Percentiles rank a stretch among this genome's conserved stretches.
Conservation (phyloP, 2,888 invertebrate species). For the Camptogramma bilineatum region DNA sequence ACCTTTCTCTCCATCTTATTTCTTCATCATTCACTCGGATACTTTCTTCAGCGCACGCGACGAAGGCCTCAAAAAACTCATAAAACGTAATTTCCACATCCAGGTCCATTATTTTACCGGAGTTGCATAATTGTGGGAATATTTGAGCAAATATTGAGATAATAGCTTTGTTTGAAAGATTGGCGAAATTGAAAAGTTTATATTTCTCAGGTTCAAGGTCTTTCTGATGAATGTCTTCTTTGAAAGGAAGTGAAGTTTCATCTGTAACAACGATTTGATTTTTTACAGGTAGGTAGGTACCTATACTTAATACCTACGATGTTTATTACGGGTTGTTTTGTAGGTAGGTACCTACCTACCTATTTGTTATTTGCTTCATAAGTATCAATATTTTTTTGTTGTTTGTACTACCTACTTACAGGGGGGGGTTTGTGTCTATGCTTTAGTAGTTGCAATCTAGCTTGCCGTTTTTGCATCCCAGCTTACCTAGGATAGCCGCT, state of each 20-base stretch:
- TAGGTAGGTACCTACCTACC: background rate
- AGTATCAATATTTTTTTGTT: too few species aligned
- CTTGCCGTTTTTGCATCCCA: too few species aligned
- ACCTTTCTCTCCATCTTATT: conserved; percentile 51
- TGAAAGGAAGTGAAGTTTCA: conserved; percentile 37
- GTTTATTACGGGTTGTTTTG: too few species aligned
- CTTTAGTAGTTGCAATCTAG: too few species aligned
- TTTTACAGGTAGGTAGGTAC: background rate
- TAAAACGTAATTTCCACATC: conserved; percentile 84
- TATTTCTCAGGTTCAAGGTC: conserved; percentile 16
- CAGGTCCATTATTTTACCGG: conserved; percentile 72
- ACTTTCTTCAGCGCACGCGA: conserved; percentile 74
- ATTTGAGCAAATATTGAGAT: conserved; percentile 67
- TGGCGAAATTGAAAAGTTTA: conserved; percentile 69
- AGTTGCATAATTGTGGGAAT: conserved; percentile 77
- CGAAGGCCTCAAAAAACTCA: conserved; percentile 86
- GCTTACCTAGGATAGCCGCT: too few species aligned
- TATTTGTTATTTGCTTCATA: too few species aligned
- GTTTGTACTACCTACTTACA: too few species aligned
- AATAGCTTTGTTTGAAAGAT: conserved; percentile 65
- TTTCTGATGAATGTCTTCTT: conserved; percentile 34
- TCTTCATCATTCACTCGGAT: conserved; percentile 62
- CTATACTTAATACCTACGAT: background rate
- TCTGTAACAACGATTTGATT: conserved; percentile 50
- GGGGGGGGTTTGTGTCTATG: too few species aligned